Base-by-base conservation (phyloP, 2,888 invertebrate genomes). In the Thymelicus acteon region DNA sequence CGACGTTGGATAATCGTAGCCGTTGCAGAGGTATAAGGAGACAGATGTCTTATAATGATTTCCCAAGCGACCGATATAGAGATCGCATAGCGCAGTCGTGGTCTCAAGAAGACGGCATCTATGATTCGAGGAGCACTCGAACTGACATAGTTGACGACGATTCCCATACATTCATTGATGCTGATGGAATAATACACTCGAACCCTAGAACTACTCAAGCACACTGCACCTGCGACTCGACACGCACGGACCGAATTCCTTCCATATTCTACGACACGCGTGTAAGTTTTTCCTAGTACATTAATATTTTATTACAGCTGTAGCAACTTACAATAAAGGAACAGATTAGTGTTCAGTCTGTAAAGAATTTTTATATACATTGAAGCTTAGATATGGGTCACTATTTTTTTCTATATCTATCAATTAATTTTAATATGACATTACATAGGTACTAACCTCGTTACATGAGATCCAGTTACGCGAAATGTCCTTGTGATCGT, bases 1-100 rank as follows among this genome's bases (percentile, higher is more conserved):
- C 93, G 71, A 93, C 93, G 72, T 80, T 93, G 79, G 93, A 93
- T 81, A 92, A 92, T 78, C 89, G 92, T 67, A 92, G 90, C 80
- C 86, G 91, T 74, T 91, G 92, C 86, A 87, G 88, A 76, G 89
- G 89, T 81, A 92, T 93, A 79, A 88, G 86, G 77, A 87, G 93
- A 75, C 93, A 93, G 82, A 87, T 94, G 91, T 94, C 94, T 68
- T 94, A 90, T 81, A 94, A 92, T 79, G 94, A 94, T 79, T 92
- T 94, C 83, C 90, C 91, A 72, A 92, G 85, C 77, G 94, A 93
- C 75, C 83, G 92, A 72, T 89, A 81, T 78, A 83, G 89, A 75
- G 91, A 91, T 76, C 85, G 90, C 80, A 79, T 83, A 77, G 77
- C 86, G 72, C 92, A 89, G 76, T 79, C 84, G 62, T 90, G 92